Conservation (phyloP, 2,797 vertebrate species). For the Arnoldichthys spilopterus region DNA sequence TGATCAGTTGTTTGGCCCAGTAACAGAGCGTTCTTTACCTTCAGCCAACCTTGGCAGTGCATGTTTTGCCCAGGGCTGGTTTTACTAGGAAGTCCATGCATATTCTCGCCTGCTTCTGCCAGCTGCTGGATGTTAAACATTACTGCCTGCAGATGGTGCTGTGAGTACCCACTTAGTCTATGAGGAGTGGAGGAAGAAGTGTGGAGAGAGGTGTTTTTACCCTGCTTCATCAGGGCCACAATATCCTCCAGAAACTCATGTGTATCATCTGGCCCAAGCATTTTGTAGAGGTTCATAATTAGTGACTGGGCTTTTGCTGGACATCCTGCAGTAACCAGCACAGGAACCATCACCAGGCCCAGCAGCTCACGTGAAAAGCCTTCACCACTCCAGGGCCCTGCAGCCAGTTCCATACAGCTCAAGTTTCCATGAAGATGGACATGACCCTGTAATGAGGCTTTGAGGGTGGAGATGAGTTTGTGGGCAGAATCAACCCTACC, state of each 20-base stretch:
- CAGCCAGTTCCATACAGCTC: slow-evolving; percentile 77
- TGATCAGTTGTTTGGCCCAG: slow-evolving; percentile 47
- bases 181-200: not conserved
- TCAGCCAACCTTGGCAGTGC: slow-evolving; percentile 72
- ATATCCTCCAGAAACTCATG: slow-evolving; percentile 77
- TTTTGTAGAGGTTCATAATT: slow-evolving; percentile 67
- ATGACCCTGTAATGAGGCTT: slow-evolving; percentile 60
- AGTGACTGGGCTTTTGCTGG: slow-evolving; percentile 68
- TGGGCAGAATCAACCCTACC: not conserved
- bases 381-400: slow-evolving; percentile 74
- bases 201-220: slow-evolving; percentile 31
- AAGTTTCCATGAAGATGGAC: slow-evolving; percentile 63
- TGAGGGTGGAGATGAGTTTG: slow-evolving; percentile 61
- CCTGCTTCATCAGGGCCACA: slow-evolving; percentile 66
- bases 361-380: slow-evolving; percentile 77
- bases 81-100: not conserved
- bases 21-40: slow-evolving; percentile 65
- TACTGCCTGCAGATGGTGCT: slow-evolving; percentile 66
- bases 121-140: slow-evolving; percentile 79
- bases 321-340: slow-evolving; percentile 79
- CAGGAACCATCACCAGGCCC: slow-evolving; percentile 79
- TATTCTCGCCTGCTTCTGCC: slow-evolving; percentile 21
- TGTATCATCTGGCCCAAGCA: slow-evolving; percentile 73
- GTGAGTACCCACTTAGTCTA: not conserved
- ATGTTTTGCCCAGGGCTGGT: slow-evolving; percentile 14